Conservation (phyloP, 2,113 vertebrate species). For the Epinephelus fuscoguttatus region DNA sequence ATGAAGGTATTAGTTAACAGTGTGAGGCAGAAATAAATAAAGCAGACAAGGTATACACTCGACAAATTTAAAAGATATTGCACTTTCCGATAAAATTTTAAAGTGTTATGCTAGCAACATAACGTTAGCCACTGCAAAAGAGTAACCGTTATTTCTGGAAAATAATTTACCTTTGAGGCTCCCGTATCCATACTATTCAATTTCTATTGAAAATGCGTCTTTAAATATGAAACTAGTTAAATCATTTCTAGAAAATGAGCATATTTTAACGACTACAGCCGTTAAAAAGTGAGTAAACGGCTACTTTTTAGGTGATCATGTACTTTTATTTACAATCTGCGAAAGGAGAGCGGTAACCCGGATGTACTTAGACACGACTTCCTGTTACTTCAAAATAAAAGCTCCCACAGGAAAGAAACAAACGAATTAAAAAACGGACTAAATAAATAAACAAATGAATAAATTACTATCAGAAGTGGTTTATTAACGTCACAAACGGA, state of each 20-base stretch:
- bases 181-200: constrained; percentile 33
- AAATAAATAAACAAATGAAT: background rate
- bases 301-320: background rate
- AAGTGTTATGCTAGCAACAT: background rate
- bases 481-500: constrained; percentile 32
- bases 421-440: too few relatives aligned
- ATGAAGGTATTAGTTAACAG: background rate
- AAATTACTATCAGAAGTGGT: background rate
- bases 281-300: background rate
- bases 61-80: background rate
- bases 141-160: constrained; percentile 11
- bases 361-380: constrained; percentile 16
- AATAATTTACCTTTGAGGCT: constrained; percentile 54
- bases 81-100: background rate
- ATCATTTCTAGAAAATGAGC: fast-evolving
- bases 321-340: background rate
- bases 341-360: background rate
- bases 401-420: background rate
- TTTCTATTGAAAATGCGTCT: fast-evolving
- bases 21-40: background rate
- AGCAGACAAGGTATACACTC: too few relatives aligned
- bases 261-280: background rate
- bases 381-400: constrained; percentile 57
- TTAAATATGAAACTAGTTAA: background rate
- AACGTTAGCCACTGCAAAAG: too few relatives aligned